Conservation (phyloP, 2,888 invertebrate genomes). For the Hirtodrosophila confusa region DNA sequence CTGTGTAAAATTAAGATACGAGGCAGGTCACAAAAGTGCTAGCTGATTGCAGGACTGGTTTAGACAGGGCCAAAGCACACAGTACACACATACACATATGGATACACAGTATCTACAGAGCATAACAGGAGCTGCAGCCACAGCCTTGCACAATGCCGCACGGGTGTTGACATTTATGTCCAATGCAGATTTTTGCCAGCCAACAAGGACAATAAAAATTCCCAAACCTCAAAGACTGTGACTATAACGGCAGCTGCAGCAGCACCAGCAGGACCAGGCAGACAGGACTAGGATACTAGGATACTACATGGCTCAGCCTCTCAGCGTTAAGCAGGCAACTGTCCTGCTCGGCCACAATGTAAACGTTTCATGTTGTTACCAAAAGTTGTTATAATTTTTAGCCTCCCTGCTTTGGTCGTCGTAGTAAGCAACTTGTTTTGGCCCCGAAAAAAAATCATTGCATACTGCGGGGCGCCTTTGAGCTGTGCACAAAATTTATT, state of each 20-base stretch:
- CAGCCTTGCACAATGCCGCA: conserved; percentile 45
- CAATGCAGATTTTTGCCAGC: conserved; percentile 76
- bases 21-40: conserved; percentile 68
- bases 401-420: conserved; percentile 46
- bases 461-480: conserved; percentile 74
- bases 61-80: conserved; percentile 50
- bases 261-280: conserved; percentile 22
- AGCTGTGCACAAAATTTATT: conserved; percentile 74
- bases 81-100: conserved; percentile 3
- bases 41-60: conserved; percentile 75
- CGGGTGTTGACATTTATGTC: conserved; percentile 80
- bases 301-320: conserved; percentile 30
- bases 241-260: conserved; percentile 40
- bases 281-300: conserved; percentile 6
- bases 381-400: conserved; percentile 79
- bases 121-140: conserved; percentile 11
- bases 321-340: conserved; percentile 67
- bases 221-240: conserved; percentile 40
- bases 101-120: not conserved
- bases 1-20: conserved; percentile 69
- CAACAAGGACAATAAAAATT: conserved; percentile 68
- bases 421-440: conserved; percentile 69
- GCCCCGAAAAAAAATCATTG: conserved; percentile 58
- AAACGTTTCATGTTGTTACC: conserved; percentile 78
- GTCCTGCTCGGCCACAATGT: conserved; percentile 59